phyloP scores from a whole-genome alignment of 1,140 invertebrate genomes.

The Drosophila yakuba region DNA sequence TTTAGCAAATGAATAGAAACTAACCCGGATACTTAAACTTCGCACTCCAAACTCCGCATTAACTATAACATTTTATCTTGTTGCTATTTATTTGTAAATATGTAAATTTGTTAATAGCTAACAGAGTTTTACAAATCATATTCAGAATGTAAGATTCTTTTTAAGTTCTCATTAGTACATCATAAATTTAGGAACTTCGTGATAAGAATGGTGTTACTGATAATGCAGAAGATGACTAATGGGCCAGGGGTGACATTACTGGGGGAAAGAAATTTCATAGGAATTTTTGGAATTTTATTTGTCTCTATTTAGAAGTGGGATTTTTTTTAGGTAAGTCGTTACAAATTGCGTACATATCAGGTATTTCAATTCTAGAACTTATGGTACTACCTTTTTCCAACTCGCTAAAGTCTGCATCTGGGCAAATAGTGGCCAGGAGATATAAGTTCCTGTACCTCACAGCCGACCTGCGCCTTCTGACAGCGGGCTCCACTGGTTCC shows the following conservation, averaged over 20 bases:
- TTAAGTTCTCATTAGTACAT: neutral
- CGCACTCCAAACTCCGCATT: no score
- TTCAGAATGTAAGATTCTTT: no score
- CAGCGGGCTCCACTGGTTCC: no score
- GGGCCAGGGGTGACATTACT: neutral
- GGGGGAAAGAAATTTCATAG: neutral
- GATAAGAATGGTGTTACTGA: slow-evolving; percentile 22
- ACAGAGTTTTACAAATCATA: no score
- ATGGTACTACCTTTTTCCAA: slow-evolving; percentile 1
- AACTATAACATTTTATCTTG: no score
- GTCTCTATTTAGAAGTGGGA: neutral
- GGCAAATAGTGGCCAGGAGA: slow-evolving; percentile 4
- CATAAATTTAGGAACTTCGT: neutral
- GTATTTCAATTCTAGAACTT: slow-evolving; percentile 2
- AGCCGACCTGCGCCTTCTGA: no score
- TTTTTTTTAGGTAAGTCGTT: neutral
- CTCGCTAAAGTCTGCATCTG: neutral
- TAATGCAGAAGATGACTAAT: slow-evolving; percentile 17
- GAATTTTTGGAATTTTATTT: neutral
- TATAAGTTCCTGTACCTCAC: no score
- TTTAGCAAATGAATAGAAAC: no score
- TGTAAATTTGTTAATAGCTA: no score
- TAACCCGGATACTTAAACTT: no score
- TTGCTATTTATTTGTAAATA: no score
- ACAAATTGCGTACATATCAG: slow-evolving; percentile 19